Evolutionary conservation across 2,888 invertebrate species (phyloP).

Genomic region (Volucella inflata): DNA sequence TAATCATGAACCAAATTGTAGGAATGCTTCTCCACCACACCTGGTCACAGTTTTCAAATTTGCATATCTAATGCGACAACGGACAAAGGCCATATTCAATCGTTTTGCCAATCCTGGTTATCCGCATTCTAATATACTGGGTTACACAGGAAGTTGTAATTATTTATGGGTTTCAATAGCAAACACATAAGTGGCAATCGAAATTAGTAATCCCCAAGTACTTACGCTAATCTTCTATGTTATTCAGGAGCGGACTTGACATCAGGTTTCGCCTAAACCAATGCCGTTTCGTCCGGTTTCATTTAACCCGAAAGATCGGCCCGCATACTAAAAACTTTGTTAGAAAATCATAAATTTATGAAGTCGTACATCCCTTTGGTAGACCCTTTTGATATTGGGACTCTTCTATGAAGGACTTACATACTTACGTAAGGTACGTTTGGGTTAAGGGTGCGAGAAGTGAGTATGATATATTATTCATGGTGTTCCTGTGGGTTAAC

Average conservation of each 20-base stretch:
- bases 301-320: neutral
- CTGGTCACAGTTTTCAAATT: constrained; percentile 6
- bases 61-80: constrained; percentile 26
- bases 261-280: constrained; percentile 4
- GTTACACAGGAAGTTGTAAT: constrained; percentile 4
- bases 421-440: neutral
- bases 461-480: constrained; percentile 52
- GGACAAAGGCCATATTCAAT: too few species aligned
- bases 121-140: too few species aligned
- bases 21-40: constrained; percentile 20
- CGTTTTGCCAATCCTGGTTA: too few species aligned
- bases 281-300: neutral
- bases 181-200: constrained; percentile 52
- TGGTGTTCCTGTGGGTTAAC: constrained; percentile 52
- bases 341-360: constrained; percentile 67
- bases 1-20: constrained; percentile 20
- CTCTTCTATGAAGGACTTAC: constrained; percentile 6
- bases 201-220: constrained; percentile 61
- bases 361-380: constrained; percentile 15
- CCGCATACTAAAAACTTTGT: neutral
- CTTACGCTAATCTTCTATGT: constrained; percentile 58
- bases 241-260: constrained; percentile 34
- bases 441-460: constrained; percentile 6
- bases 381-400: constrained; percentile 30
- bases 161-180: constrained; percentile 58